A percentile compares a stretch with the other conserved stretches of the same genome.
These are phyloP conservation scores for Chauna torquata DNA, from an alignment of 2,113 vertebrate species.

Conservation along the genomic window DNA sequence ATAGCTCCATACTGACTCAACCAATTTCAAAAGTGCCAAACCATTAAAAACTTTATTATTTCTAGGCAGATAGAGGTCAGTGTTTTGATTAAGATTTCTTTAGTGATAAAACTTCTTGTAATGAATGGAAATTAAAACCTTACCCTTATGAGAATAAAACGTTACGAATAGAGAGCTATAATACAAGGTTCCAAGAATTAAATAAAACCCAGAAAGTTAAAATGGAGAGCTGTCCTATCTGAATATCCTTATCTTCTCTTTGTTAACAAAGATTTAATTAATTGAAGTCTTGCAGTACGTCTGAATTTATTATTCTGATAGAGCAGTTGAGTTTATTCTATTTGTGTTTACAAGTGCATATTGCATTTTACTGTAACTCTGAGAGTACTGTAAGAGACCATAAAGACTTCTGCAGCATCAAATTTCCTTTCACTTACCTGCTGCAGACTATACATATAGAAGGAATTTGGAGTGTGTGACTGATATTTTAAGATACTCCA, in stretches of 20 bases:
- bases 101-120: neutral
- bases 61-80: neutral
- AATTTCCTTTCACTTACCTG: neutral
- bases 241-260: neutral
- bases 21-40: neutral
- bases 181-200: neutral
- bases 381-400: neutral
- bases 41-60: neutral
- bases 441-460: neutral
- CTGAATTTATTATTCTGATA: neutral
- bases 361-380: neutral
- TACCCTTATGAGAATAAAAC: neutral
- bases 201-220: neutral
- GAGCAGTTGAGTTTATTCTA: neutral
- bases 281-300: neutral
- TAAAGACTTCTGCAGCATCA: neutral
- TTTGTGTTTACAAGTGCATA: neutral
- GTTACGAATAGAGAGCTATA: neutral
- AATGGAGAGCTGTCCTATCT: neutral
- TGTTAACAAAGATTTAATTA: neutral
- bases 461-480: neutral
- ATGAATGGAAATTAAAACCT: neutral
- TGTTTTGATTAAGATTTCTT: neutral
- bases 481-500: neutral
- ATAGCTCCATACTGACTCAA: neutral